These are phyloP conservation scores for Lysandra bellargus DNA, from an alignment of 2,888 invertebrate species.

Conservation along the genomic window DNA sequence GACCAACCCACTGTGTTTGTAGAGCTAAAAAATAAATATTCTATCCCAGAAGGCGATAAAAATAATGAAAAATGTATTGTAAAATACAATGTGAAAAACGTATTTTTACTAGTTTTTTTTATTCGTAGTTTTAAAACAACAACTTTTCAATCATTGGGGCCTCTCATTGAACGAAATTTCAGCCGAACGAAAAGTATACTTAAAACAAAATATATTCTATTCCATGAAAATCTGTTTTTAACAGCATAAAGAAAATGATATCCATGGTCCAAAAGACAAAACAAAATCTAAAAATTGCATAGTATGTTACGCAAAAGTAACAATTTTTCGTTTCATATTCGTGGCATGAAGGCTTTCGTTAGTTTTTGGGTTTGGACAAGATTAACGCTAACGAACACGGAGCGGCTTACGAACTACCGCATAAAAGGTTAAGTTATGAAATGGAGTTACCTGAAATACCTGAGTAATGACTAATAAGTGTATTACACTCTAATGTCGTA, in stretches of 20 bases:
- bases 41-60: neutral
- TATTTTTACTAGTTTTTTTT: no score
- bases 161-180: no score
- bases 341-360: neutral
- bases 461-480: no score
- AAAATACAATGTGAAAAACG: no score
- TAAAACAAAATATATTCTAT: no score
- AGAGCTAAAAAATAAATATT: neutral
- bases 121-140: no score
- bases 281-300: neutral
- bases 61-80: neutral
- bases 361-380: constrained; percentile 15
- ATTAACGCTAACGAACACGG: constrained; percentile 12
- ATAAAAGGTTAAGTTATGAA: constrained; percentile 5
- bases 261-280: neutral
- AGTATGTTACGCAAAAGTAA: neutral
- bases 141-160: no score
- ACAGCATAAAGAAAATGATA: no score
- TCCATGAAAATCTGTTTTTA: no score
- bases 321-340: neutral
- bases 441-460: neutral
- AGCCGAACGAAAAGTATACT: no score
- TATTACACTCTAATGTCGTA: no score
- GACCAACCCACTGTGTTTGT: neutral
- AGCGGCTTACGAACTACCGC: neutral